These are phyloP conservation scores for Apotomis capreana DNA, from an alignment of 2,888 invertebrate genomes.

Conservation along the genomic window DNA sequence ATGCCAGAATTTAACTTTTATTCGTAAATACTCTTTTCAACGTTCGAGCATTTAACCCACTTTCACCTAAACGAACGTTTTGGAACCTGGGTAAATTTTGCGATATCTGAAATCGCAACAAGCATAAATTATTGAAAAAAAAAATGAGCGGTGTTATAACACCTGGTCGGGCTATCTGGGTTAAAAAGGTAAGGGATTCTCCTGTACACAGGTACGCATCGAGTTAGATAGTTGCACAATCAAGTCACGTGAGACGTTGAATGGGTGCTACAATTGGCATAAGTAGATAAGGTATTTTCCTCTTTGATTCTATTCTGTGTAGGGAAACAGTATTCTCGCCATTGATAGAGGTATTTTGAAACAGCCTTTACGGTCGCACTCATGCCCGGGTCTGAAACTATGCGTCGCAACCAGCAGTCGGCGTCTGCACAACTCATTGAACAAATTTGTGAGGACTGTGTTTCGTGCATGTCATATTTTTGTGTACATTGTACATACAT, in stretches of 20 bases:
- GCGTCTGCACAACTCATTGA: constrained; percentile 60
- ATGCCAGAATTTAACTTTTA: background rate
- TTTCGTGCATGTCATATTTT: constrained; percentile 58
- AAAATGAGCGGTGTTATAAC: no score
- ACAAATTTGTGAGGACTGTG: constrained; percentile 63
- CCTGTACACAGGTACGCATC: background rate
- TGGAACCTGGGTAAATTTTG: no score
- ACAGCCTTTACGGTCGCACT: constrained; percentile 10
- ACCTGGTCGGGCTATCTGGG: no score
- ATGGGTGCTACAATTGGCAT: constrained; percentile 13
- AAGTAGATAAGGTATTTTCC: constrained; percentile 4
- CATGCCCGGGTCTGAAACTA: background rate
- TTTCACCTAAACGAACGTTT: no score
- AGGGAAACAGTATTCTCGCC: constrained; percentile 5
- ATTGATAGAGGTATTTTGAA: constrained; percentile 10
- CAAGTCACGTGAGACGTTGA: constrained; percentile 24
- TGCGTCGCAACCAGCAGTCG: constrained; percentile 28
- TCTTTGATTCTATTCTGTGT: constrained; percentile 12
- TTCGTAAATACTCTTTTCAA: background rate
- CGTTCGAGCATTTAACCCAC: background rate
- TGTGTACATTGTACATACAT: constrained; percentile 31
- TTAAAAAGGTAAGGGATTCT: background rate
- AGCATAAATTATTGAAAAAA: no score
- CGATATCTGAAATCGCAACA: no score
- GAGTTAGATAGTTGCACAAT: constrained; percentile 8